Evolutionary conservation across 1,140 invertebrate genomes (phyloP), one percentile per base, ranked within the genome.

Genomic region (Coelopa frigida): DNA sequence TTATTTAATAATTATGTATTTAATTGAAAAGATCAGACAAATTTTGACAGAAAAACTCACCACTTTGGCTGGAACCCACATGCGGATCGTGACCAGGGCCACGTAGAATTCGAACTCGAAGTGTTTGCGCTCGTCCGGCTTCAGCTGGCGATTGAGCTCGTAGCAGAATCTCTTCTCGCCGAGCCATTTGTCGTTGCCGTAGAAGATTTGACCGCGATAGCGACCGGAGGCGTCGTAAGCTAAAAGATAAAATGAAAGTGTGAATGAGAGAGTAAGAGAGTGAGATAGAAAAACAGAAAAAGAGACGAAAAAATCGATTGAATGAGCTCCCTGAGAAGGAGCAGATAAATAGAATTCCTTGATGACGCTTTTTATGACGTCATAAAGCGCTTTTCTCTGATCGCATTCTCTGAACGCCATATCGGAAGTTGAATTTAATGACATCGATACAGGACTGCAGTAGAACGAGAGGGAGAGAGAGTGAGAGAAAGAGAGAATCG

Each of bases 121-220:
- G 45, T 65, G 64, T 33, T 65, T 65, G 3, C 64, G 61, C 8
- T 61, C 58, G n/a, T 44, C 46, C 3, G 31, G 36, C 0, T 47
- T 43, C 33, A 44, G 17, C 38, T 68, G 57, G 0, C 58, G 49
- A 26, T 70, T 70, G 3, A 69, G 54, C 37, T 69, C 66, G 26
- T 58, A 45, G 31, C 67, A 70, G 22, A 64, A 68, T 27, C 39
- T 39, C 3, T 64, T 49, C 22, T 86, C 87, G 2, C 87, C 87
- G 37, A 88, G 68, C 85, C 85, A 89, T 68, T 83, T 87, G 55
- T 85, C 82, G 59, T 87, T 88, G 6, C 86, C 87, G 54, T 87
- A 89, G 55, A 87, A 75, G 51, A 87, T 79, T 54, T 85, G 83
- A 2, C 83, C 82, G 2, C 79, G 80, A 68, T 89, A 89, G 39